Evolutionary conservation across 2,113 vertebrate species (phyloP), one percentile per base, ranked within the genome.

Genomic region (Aphyosemion australe): DNA sequence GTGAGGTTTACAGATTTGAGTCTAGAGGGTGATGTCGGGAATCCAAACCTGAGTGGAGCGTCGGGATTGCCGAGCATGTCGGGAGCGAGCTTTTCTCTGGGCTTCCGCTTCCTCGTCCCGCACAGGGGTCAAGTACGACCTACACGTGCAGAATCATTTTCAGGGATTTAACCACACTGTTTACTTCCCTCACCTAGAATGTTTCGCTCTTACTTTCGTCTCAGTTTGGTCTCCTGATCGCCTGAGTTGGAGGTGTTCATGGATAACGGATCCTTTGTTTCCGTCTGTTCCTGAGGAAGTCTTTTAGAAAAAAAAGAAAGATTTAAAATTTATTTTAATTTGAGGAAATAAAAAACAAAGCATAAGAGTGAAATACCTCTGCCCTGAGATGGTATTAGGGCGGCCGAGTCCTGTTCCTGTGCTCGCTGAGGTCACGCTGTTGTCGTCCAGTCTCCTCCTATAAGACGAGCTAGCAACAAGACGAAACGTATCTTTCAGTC

Each of bases 51-150:
- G 93, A 69, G 93, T 93, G 67, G 93, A 93, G 14, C 93, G 90
- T 54, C 93, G 90, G 69, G 93, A 93, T 70, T 93, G 93, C 11
- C 93, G 86, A 4, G 92, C 93, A 1, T 93, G 92, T 66, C 93
- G 78, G 67, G 93, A 94, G n/a, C 92, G 92, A 50, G 93, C 93
- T 72, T 92, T 93, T 57, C 93, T 91, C 78, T 93, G 93, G 0
- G 93, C 93, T 82, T 94, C 93, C 4, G 93, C 92, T 74, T 94
- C 93, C 65, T 94, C 93, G 48, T 94, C 93, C 26, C 93, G 88
- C 41, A 94, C 93, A 1, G 93, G 93, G 12, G 92, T 94, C 81
- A 94, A 75, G 65, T 93, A 94, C 0, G 93, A 94, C 80, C 93
- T 94, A 13, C 19, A 58, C 3, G 18, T 31, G 16, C 13, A 46